These are phyloP conservation scores for Diaphora mendica DNA, from an alignment of 2,888 invertebrate genomes.

Conservation along the genomic window DNA sequence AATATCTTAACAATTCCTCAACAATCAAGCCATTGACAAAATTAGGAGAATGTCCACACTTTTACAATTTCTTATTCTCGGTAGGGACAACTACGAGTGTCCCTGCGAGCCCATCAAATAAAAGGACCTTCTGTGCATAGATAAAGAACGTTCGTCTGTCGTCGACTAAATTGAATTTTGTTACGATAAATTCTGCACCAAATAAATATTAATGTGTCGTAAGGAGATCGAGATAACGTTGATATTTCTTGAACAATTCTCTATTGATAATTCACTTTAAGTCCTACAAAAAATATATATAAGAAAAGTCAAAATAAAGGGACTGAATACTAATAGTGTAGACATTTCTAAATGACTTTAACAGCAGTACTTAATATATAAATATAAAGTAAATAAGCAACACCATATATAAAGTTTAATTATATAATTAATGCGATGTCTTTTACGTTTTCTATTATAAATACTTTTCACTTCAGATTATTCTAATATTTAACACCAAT, in stretches of 20 bases:
- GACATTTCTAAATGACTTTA: neutral
- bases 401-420: neutral
- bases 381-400: too few species aligned
- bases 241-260: slow-evolving; percentile 30
- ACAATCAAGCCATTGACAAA: slow-evolving; percentile 8
- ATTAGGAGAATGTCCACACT: slow-evolving; percentile 58
- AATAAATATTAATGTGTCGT: slow-evolving; percentile 72
- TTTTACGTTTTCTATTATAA: too few species aligned
- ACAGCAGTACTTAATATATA: too few species aligned
- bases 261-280: slow-evolving; percentile 12
- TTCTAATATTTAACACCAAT: too few species aligned
- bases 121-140: slow-evolving; percentile 85
- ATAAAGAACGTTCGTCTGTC: slow-evolving; percentile 82
- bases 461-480: too few species aligned
- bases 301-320: neutral
- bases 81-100: slow-evolving; percentile 73
- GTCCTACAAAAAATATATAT: neutral
- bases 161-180: slow-evolving; percentile 83
- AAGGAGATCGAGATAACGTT: slow-evolving; percentile 59
- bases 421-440: neutral
- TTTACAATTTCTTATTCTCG: slow-evolving; percentile 61
- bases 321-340: neutral
- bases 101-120: slow-evolving; percentile 82
- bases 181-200: slow-evolving; percentile 73
- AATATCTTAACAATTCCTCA: neutral